Evolutionary conservation across 2,113 vertebrate genomes (phyloP).

Genomic region (Piprites chloris): DNA sequence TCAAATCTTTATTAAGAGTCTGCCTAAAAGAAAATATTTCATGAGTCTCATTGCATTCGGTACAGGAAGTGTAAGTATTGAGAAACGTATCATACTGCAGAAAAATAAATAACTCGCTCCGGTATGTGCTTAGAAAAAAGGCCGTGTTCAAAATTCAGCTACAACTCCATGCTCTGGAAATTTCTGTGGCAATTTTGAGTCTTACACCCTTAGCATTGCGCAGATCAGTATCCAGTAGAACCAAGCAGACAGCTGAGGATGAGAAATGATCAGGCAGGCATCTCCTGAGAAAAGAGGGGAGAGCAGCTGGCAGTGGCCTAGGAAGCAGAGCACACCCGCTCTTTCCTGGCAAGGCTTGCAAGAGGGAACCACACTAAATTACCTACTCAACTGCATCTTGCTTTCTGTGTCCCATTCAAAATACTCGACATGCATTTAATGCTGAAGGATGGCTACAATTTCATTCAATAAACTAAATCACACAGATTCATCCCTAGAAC

Average conservation of each 20-base stretch:
- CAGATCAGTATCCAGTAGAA: background rate
- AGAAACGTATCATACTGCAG: background rate
- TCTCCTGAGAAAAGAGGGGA: background rate
- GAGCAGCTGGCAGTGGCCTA: background rate
- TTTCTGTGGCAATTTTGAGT: background rate
- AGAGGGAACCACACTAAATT: background rate
- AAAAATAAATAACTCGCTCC: background rate
- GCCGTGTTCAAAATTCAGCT: background rate
- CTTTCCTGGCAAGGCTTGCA: background rate
- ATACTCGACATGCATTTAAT: background rate
- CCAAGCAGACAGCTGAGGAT: background rate
- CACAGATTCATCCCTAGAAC: background rate
- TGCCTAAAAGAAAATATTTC: background rate
- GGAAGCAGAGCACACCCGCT: background rate
- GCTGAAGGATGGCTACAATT: background rate
- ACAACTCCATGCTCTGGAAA: background rate
- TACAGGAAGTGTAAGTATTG: background rate
- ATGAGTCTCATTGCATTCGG: background rate
- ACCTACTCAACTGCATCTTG: background rate
- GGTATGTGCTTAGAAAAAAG: background rate
- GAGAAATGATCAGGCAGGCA: rapidly evolving
- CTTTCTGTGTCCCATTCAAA: background rate
- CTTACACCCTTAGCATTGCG: background rate
- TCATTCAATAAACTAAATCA: background rate
- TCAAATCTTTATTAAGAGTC: background rate